Base-by-base conservation (phyloP, 2,113 vertebrate species). In the Solea solea region DNA sequence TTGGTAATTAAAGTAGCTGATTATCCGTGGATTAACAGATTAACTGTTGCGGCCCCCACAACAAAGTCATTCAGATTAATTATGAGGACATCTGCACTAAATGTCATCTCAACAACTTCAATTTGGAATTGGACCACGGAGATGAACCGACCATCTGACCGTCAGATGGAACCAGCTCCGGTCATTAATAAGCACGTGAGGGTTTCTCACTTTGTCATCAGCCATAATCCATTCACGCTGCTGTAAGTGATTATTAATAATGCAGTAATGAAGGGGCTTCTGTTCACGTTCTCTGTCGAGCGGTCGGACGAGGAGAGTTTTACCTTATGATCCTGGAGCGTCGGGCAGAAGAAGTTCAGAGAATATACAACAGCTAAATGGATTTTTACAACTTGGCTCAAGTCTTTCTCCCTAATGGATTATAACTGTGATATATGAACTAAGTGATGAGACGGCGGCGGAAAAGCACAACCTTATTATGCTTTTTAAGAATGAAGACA, bases 341-440 rank as follows among this genome's bases (percentile, higher is more conserved):
- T 15, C 45, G 9, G 3, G 5, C 14, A 53, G 41, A 63, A 1
- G 45, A 64, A 52, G n/a, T 3, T 58, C 39, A 27, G 28, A 63
- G 21, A 21, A 51, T 49, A 42, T 48, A 67, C 16, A 60, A 7
- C 6, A 59, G n/a, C 46, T 8, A 42, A 53, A 51, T n/a, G 9
- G 59, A 4, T 25, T 62, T 70, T 64, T 62, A 62, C 46, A 57
- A 15, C 40, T 50, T 10, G 56, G 51, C 15, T 13, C 34, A 55
- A 13, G 11, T 59, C 28, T 27, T 48, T 79, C 49, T 40, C 3
- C 42, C 45, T 69, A 57, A 51, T 63, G 51, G 46, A 45, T 64
- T 69, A 45, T 62, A 55, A 42, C 15, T 51, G 7, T 45, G 34
- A 34, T 34, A 34, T 34, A 34, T 34, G 3, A 4, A 34, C 5